phyloP scores from a whole-genome alignment of 2,113 vertebrate genomes.

The Pterocles gutturalis region DNA sequence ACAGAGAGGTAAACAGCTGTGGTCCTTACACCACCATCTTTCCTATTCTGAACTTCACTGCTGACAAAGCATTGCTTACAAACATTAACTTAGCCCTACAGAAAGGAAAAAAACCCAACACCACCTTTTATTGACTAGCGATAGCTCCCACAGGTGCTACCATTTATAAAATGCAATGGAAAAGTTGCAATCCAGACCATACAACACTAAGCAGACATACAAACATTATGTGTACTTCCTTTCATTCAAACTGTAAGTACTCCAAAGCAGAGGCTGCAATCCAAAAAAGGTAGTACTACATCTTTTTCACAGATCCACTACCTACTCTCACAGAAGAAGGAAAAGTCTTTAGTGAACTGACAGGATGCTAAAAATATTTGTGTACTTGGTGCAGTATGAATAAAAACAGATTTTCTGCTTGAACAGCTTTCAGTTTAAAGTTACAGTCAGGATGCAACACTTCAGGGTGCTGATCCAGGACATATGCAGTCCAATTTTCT shows the following conservation, averaged over 20 bases:
- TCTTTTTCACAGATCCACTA: background rate
- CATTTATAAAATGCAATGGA: background rate
- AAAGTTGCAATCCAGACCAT: background rate
- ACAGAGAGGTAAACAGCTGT: background rate
- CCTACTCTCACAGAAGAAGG: background rate
- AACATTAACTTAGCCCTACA: background rate
- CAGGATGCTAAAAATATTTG: background rate
- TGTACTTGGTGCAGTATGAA: background rate
- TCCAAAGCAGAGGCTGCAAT: background rate
- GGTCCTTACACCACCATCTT: background rate
- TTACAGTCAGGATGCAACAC: background rate
- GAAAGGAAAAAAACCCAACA: background rate
- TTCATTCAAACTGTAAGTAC: background rate
- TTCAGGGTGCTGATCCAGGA: background rate
- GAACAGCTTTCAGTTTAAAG: background rate
- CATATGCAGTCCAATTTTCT: background rate
- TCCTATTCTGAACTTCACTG: background rate
- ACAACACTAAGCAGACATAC: background rate
- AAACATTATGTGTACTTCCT: background rate
- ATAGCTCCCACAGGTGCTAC: background rate
- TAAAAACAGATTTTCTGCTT: background rate
- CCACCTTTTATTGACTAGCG: background rate
- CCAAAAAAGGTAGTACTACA: background rate
- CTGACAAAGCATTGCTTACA: background rate
- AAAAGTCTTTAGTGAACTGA: background rate